These are phyloP conservation scores for Grus americana DNA, from an alignment of 2,113 vertebrate genomes.

Conservation along the genomic window DNA sequence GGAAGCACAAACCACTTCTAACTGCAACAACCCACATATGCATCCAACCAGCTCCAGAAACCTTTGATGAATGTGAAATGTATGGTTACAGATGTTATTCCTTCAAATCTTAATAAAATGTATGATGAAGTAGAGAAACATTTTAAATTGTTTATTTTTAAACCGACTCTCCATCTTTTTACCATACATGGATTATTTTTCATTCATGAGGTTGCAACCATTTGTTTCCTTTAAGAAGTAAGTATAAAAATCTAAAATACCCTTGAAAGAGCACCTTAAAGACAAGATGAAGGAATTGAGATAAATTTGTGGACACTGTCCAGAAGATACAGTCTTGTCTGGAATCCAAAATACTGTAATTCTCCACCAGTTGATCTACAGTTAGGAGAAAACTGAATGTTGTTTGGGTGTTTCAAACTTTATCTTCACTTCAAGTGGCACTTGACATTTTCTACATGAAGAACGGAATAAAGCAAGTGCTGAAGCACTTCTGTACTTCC, in stretches of 20 bases:
- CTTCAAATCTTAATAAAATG: background rate
- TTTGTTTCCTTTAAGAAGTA: background rate
- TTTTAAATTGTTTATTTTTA: background rate
- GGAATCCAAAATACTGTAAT: background rate
- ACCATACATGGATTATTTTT: background rate
- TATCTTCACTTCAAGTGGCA: background rate
- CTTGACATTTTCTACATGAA: conserved; percentile 3
- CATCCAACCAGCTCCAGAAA: background rate
- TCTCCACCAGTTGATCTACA: background rate
- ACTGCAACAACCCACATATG: background rate
- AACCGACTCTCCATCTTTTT: background rate
- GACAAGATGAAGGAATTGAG: background rate
- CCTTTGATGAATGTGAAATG: background rate
- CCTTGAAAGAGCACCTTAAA: background rate
- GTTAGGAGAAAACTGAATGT: background rate
- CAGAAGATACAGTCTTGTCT: background rate
- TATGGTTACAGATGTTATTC: background rate
- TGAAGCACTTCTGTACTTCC: background rate
- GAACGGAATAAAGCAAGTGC: background rate
- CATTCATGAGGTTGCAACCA: background rate
- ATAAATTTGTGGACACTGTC: background rate
- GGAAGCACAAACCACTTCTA: background rate
- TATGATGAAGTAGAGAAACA: background rate
- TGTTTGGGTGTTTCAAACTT: background rate
- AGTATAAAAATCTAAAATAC: background rate